Percentiles rank a stretch among this genome's conserved stretches.
Evolutionary conservation across 1,140 invertebrate genomes (phyloP).

Genomic region (Bradysia coprophila): DNA sequence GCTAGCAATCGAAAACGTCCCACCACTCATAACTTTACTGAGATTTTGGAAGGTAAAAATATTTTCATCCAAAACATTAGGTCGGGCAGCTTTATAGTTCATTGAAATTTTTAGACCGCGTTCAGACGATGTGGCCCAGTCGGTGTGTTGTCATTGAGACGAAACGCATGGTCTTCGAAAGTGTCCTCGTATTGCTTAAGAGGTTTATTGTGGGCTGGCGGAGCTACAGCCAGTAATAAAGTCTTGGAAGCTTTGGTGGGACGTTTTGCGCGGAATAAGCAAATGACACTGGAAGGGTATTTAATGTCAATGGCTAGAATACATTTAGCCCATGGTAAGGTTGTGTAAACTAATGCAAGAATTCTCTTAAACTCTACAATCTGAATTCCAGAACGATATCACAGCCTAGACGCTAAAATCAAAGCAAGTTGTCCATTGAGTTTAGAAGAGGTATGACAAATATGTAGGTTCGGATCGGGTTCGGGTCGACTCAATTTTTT

Average conservation of each 20-base stretch:
- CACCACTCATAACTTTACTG: conserved; percentile 38
- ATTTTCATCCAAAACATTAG: not conserved
- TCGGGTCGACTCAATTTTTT: no score
- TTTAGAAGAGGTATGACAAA: conserved; percentile 51
- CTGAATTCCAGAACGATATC: conserved; percentile 39
- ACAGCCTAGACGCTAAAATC: conserved; percentile 50
- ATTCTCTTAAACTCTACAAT: not conserved
- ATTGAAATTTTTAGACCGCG: conserved; percentile 3
- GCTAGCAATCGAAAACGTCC: conserved; percentile 35
- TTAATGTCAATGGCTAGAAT: conserved; percentile 47
- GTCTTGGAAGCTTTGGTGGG: conserved; percentile 52
- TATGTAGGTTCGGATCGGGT: no score
- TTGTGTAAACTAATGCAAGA: not conserved
- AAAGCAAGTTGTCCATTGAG: conserved; percentile 53
- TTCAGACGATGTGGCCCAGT: conserved; percentile 31
- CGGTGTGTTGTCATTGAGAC: conserved; percentile 30
- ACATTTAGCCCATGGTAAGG: conserved; percentile 49
- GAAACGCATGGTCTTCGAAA: conserved; percentile 20
- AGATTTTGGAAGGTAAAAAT: conserved; percentile 41
- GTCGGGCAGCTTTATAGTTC: not conserved
- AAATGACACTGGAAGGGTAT: conserved; percentile 41
- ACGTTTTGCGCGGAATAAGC: conserved; percentile 39
- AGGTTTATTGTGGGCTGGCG: conserved; percentile 44
- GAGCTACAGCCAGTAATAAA: conserved; percentile 51
- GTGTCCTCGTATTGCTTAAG: conserved; percentile 44